A percentile compares a stretch with the other conserved stretches of the same genome.
Conservation (phyloP, 2,113 vertebrate species). For the Xiphias gladius region DNA sequence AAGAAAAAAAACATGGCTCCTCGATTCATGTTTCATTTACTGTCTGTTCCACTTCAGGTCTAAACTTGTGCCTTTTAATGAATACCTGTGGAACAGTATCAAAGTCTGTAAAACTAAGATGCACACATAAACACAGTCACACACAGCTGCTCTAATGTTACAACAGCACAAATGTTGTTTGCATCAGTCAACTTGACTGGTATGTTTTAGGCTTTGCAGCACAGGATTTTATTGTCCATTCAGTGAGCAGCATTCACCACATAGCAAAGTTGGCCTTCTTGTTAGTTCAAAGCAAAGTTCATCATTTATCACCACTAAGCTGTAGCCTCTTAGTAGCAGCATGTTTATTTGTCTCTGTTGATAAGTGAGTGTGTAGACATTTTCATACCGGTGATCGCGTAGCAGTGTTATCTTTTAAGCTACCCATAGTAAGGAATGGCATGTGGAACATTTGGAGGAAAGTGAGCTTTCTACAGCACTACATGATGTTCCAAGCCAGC, state of each 20-base stretch:
- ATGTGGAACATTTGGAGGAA: conserved; percentile 43
- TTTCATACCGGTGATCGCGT: conserved; percentile 45
- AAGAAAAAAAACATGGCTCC: conserved; percentile 44
- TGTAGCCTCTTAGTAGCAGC: background rate
- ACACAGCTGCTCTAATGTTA: conserved; percentile 19
- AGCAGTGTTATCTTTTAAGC: conserved; percentile 30
- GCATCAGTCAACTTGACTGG: background rate
- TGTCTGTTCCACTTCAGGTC: conserved; percentile 75
- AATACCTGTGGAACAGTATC: conserved; percentile 63
- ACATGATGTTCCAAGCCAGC: background rate
- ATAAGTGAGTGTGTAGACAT: conserved; percentile 7
- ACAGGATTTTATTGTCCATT: conserved; percentile 14
- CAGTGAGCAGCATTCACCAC: conserved; percentile 45
- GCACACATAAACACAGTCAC: conserved; percentile 8
- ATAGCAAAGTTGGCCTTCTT: conserved; percentile 21
- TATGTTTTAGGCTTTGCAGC: background rate
- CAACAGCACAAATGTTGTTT: conserved; percentile 24
- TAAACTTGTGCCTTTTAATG: conserved; percentile 74
- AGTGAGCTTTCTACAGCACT: background rate
- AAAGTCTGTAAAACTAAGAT: conserved; percentile 48
- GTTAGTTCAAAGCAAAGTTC: conserved; percentile 42
- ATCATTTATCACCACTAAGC: conserved; percentile 17
- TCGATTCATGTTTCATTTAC: conserved; percentile 71
- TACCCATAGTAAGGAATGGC: conserved; percentile 8
- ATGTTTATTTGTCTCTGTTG: conserved; percentile 8